These are phyloP conservation scores for Zonitis immaculata DNA, from an alignment of 2,888 invertebrate species.

Conservation along the genomic window DNA sequence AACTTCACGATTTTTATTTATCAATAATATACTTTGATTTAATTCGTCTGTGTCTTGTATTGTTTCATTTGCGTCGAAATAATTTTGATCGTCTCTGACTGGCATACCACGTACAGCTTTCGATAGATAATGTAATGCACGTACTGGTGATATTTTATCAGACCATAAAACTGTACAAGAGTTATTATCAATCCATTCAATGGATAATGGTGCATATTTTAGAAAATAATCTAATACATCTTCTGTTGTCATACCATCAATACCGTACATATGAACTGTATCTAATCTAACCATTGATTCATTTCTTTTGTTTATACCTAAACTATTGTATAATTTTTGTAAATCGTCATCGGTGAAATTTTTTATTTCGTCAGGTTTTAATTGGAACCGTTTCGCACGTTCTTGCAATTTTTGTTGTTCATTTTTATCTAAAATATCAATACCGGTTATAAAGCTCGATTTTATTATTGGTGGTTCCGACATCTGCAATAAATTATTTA, in stretches of 20 bases:
- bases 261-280: slow-evolving; percentile 70
- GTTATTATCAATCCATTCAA: slow-evolving; percentile 77
- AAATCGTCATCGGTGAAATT: slow-evolving; percentile 48
- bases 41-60: slow-evolving; percentile 20
- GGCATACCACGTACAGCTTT: slow-evolving; percentile 43
- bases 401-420: slow-evolving; percentile 53
- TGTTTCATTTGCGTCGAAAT: slow-evolving; percentile 33
- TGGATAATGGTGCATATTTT: slow-evolving; percentile 67
- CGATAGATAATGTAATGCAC: slow-evolving; percentile 57
- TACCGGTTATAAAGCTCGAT: slow-evolving; percentile 49
- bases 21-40: slow-evolving; percentile 36
- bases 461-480: slow-evolving; percentile 28
- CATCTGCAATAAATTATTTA: background rate
- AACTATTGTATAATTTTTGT: slow-evolving; percentile 47
- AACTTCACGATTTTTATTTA: slow-evolving; percentile 35
- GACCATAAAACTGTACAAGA: slow-evolving; percentile 71
- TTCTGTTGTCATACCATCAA: slow-evolving; percentile 68
- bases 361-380: slow-evolving; percentile 47
- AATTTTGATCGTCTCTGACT: slow-evolving; percentile 33
- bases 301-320: slow-evolving; percentile 55
- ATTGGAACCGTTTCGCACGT: slow-evolving; percentile 56
- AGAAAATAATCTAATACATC: slow-evolving; percentile 77
- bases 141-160: slow-evolving; percentile 55
- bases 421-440: slow-evolving; percentile 51
- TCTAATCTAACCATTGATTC: slow-evolving; percentile 65